Base-by-base conservation (phyloP, 92 coral and sea anemone species). In the Hydrozoanthus gracilis region DNA sequence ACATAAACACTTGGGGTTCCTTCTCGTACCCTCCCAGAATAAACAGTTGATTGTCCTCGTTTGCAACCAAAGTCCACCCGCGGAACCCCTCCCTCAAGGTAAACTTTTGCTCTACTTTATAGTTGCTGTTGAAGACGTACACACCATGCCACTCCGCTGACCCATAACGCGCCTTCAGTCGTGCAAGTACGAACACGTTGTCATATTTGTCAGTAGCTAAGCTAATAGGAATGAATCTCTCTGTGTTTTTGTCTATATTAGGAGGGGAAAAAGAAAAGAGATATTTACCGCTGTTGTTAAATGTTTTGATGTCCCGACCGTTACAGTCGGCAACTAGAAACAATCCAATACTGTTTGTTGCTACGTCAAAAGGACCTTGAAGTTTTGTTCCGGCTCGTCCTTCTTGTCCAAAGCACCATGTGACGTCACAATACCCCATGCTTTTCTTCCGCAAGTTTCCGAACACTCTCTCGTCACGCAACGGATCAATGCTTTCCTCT, bases 401-500 rank as follows among this genome's bases (percentile, higher is more conserved):
- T 49, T 78, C 86, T 50, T 77, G 85, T 16, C 84, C 89, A 87
- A 87, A 77, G 48, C 78, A 87, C 89, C 89, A 87, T 8, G 89
- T 79, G 45, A 60, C 15, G 67, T 67, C 84, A 87, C 84, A 77
- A 15, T 68, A 78, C 4, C 77, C 85, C 14, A 77, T 77, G 15
- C 78, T 82, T n/a, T 49, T 83, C 48, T 87, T 77, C 15, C 68
- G 89, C 11, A 77, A 68, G 17, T 58, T 67, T 66, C 85, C 86
- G 67, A 54, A 52, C 86, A 87, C 56, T 54, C 89, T 78, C 72
- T 87, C 77, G 78, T 87, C 89, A 69, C 89, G 62, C 75, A 87
- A 76, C 12, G 89, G 89, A 78, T 87, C 86, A 70, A 79, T 61
- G 61, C 76, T 44, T 27, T 54, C 61, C 35, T 80, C 85, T 15